These are phyloP conservation scores for Hydriomena furcata DNA, from an alignment of 2,888 invertebrate species.

Conservation along the genomic window DNA sequence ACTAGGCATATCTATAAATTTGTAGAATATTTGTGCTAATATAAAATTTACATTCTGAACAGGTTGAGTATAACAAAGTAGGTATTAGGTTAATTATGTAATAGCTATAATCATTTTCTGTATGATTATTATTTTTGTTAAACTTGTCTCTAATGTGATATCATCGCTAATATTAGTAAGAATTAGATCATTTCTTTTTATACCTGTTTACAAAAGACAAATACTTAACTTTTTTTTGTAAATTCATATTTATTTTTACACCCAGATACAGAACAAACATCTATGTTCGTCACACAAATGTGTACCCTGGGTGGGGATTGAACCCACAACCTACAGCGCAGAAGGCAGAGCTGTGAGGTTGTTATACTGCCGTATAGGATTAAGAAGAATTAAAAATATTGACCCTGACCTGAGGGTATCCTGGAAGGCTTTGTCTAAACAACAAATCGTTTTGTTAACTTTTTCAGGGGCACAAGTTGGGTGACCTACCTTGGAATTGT, in stretches of 20 bases:
- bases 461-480: slow-evolving; percentile 5
- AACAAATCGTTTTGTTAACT: neutral
- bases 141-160: slow-evolving; percentile 2
- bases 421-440: neutral
- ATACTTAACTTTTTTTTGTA: too few relatives aligned
- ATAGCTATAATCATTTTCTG: slow-evolving; percentile 23
- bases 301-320: too few relatives aligned
- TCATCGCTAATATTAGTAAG: neutral
- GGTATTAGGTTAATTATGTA: slow-evolving; percentile 13
- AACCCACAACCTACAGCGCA: too few relatives aligned
- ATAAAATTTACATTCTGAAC: slow-evolving; percentile 27
- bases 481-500: neutral
- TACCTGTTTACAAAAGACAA: neutral
- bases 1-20: neutral
- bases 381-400: neutral
- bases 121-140: slow-evolving; percentile 1
- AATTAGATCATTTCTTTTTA: neutral
- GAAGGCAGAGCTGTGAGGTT: too few relatives aligned
- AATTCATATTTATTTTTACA: too few relatives aligned
- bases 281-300: too few relatives aligned
- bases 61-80: slow-evolving; percentile 24
- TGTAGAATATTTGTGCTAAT: slow-evolving; percentile 8
- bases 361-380: too few relatives aligned
- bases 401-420: neutral
- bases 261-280: too few relatives aligned